Percentiles rank a stretch among this genome's conserved stretches.
These are phyloP conservation scores for Hemichromis elongatus DNA, from an alignment of 2,113 vertebrate genomes.

Conservation along the genomic window DNA sequence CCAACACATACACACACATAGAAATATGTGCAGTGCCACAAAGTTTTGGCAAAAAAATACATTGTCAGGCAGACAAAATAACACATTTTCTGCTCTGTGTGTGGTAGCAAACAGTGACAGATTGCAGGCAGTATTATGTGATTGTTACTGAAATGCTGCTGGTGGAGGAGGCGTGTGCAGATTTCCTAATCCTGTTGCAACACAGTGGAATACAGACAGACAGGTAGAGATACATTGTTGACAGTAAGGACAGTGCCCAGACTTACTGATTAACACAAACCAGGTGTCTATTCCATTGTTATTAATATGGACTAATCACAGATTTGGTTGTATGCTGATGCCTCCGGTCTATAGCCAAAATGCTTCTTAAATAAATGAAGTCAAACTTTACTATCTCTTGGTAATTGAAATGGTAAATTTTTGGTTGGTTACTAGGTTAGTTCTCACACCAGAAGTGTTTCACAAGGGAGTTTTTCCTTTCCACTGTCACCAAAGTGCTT, in stretches of 20 bases:
- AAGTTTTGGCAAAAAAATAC: background rate
- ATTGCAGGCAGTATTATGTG: constrained; percentile 6
- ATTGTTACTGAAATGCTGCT: background rate
- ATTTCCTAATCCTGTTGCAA: background rate
- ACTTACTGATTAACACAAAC: background rate
- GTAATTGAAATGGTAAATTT: background rate
- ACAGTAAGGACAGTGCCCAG: background rate
- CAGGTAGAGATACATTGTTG: background rate
- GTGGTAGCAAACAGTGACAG: background rate
- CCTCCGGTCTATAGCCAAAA: background rate
- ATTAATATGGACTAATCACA: background rate
- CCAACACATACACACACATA: background rate
- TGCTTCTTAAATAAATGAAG: background rate
- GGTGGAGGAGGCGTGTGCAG: background rate
- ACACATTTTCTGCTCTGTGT: constrained; percentile 3
- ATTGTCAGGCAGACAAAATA: background rate
- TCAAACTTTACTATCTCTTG: background rate
- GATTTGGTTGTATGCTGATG: background rate
- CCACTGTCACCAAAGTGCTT: too few species aligned
- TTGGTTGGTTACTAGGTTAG: background rate
- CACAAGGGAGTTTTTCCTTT: too few species aligned
- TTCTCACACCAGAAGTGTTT: background rate
- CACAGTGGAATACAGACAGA: background rate
- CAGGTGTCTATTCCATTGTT: background rate
- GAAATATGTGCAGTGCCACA: background rate